These are phyloP conservation scores for Anguilla megastoma DNA, from an alignment of 2,797 vertebrate species.

Conservation along the genomic window DNA sequence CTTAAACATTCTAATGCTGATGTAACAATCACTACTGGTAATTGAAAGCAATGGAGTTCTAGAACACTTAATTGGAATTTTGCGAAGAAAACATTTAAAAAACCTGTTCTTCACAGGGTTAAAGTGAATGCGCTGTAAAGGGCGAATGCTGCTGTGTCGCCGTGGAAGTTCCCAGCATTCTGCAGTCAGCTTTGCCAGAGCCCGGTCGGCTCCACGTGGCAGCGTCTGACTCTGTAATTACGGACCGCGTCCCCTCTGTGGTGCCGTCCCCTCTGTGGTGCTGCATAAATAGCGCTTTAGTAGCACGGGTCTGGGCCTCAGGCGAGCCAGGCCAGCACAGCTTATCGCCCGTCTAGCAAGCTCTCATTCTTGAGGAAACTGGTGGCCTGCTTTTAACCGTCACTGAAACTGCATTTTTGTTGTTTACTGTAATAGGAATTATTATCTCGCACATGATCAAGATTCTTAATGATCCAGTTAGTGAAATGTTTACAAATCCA, in stretches of 20 bases:
- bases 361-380: not conserved
- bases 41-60: too few species aligned
- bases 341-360: not conserved
- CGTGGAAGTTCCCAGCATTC: not conserved
- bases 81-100: not conserved
- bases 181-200: not conserved
- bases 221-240: constrained; percentile 38
- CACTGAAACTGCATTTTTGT: not conserved
- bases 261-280: constrained; percentile 18
- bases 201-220: constrained; percentile 8
- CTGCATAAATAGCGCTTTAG: constrained; percentile 44
- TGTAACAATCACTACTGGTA: too few species aligned
- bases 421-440: not conserved
- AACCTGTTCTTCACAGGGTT: not conserved
- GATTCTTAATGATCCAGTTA: not conserved
- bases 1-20: too few species aligned
- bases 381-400: not conserved
- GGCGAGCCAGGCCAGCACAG: not conserved
- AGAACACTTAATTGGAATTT: too few species aligned
- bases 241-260: constrained; percentile 6
- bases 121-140: not conserved
- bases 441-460: not conserved
- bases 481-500: not conserved
- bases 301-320: constrained; percentile 11
- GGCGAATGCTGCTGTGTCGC: not conserved